Percentiles rank a stretch among this genome's conserved stretches.
phyloP scores from a whole-genome alignment of 2,113 vertebrate genomes.

The Erythrocercus mccallii region DNA sequence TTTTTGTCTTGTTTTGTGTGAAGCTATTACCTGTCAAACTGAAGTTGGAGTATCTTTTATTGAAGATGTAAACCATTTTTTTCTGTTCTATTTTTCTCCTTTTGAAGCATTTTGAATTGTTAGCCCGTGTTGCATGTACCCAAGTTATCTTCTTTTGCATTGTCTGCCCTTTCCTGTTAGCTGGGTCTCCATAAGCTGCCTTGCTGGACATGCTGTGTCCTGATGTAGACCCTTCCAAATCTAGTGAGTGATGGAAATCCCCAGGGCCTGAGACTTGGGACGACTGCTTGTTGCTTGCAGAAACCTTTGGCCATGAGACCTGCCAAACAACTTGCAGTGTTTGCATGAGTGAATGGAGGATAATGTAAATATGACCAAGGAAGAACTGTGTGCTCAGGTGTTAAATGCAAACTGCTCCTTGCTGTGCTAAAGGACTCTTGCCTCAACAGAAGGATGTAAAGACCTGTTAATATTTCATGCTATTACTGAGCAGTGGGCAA shows the following conservation, averaged over 20 bases:
- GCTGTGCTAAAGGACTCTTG: neutral
- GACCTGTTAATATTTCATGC: neutral
- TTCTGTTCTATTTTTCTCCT: neutral
- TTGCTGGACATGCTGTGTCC: neutral
- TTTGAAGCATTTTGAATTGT: neutral
- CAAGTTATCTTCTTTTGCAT: neutral
- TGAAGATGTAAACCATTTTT: neutral
- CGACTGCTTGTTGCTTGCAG: neutral
- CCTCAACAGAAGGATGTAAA: neutral
- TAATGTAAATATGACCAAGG: neutral
- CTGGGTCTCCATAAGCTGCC: neutral
- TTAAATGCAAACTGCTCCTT: neutral
- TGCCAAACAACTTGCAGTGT: neutral
- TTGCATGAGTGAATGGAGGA: neutral
- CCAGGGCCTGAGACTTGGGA: neutral
- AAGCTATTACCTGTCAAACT: neutral
- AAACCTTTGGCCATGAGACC: neutral
- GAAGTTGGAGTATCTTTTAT: neutral
- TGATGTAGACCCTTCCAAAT: neutral
- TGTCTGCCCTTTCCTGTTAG: neutral
- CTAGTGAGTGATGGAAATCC: neutral
- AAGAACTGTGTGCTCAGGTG: neutral
- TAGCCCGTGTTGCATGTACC: neutral
- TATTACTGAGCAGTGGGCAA: neutral
- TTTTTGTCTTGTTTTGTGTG: neutral